Conservation (phyloP, 2,113 vertebrate genomes). For the Heliornis fulica region DNA sequence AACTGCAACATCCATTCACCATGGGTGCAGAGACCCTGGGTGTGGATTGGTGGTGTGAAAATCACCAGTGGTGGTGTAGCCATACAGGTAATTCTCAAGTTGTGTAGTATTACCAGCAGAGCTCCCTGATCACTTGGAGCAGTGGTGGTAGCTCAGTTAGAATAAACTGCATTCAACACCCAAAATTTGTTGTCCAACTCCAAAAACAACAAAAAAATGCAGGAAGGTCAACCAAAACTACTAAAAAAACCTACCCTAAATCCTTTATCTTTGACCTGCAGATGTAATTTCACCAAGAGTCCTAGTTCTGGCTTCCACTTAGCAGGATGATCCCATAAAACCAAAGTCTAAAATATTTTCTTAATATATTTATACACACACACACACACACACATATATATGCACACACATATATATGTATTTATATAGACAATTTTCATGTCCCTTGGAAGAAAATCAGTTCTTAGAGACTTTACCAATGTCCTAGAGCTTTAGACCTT, state of each 20-base stretch:
- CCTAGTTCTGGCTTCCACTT: background rate
- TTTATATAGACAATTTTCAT: background rate
- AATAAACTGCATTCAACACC: background rate
- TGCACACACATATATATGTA: too few relatives aligned
- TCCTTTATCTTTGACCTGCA: background rate
- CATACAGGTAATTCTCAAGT: accelerated
- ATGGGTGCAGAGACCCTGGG: background rate
- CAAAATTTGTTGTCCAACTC: background rate
- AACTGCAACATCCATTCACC: accelerated
- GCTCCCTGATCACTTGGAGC: background rate
- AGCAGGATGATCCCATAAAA: background rate
- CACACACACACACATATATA: too few relatives aligned
- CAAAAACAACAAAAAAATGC: background rate
- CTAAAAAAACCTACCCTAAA: background rate
- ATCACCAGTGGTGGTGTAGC: background rate
- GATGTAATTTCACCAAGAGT: background rate
- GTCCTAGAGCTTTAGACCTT: background rate
- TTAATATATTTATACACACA: background rate
- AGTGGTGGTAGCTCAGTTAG: too few relatives aligned
- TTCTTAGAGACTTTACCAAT: background rate
- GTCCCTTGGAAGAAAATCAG: background rate
- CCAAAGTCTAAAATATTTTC: background rate
- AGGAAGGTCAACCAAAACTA: background rate
- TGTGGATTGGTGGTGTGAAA: background rate
- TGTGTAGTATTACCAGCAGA: background rate